Conservation (phyloP, 2,113 vertebrate species). For the Epinephelus lanceolatus region DNA sequence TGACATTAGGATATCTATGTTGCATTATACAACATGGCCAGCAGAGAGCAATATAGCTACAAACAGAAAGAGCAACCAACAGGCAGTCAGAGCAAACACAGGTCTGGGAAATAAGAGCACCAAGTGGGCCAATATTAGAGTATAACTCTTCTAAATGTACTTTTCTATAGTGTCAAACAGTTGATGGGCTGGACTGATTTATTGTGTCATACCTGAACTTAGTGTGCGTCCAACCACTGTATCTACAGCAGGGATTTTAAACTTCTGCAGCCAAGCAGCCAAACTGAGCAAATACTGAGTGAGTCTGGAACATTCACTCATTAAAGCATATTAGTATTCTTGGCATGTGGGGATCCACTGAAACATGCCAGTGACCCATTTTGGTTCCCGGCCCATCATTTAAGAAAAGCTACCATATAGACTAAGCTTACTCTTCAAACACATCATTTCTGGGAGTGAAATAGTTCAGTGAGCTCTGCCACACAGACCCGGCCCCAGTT, state of each 20-base stretch:
- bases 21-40: conserved; percentile 61
- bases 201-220: conserved; percentile 33
- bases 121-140: conserved; percentile 2
- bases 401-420: conserved; percentile 44
- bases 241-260: conserved; percentile 33
- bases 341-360: conserved; percentile 62
- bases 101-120: conserved; percentile 2
- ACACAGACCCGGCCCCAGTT: conserved; percentile 8
- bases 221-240: conserved; percentile 19
- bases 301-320: conserved; percentile 61
- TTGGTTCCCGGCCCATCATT: conserved; percentile 55
- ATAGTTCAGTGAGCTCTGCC: conserved; percentile 40
- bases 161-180: conserved; percentile 17
- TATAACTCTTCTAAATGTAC: neutral
- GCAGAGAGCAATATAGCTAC: conserved; percentile 76
- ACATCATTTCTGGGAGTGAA: conserved; percentile 27
- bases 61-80: conserved; percentile 32
- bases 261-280: conserved; percentile 34
- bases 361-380: conserved; percentile 69
- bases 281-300: conserved; percentile 56
- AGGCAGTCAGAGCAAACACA: conserved; percentile 4
- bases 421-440: conserved; percentile 40
- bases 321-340: conserved; percentile 74
- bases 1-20: neutral
- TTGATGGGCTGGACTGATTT: conserved; percentile 14